Base-by-base conservation (phyloP, 2,113 vertebrate species). In the Cavia aperea region DNA sequence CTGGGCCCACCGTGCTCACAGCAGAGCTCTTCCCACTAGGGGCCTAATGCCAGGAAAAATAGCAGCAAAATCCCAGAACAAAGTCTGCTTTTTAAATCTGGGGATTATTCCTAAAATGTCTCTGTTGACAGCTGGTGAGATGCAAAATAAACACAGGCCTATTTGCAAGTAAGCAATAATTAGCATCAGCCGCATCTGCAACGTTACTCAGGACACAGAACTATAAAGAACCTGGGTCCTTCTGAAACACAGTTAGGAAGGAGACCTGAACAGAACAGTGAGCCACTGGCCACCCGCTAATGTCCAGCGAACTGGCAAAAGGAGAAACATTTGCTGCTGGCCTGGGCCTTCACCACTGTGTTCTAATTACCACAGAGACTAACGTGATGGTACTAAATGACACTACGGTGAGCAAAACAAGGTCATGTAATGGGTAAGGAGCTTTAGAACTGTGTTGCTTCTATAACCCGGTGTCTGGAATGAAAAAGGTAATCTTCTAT, bases 101-200 rank as follows among this genome's bases (percentile, higher is more conserved):
- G 97, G 96, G 95, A 96, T 96, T 92, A 96, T 96, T 98, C 97
- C 97, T 96, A 92, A 96, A 97, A 97, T 96, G 96, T 94, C 97
- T 97, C 96, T 97, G 96, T 96, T 97, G 97, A 95, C 98, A 98
- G 97, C 97, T 98, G 98, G 97, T 39, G 0, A 96, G 96, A 96
- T 94, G 96, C 97, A 97, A 96, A 97, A 97, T 97, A 97, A 97
- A 96, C 97, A 96, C 93, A 97, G 96, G 96, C 96, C 97, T 97
- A 91, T 97, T 98, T 98, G 97, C 97, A 97, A 97, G 97, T 95
- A 93, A 98, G 97, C 96, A 96, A 96, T 96, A 97, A 97, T 98
- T 97, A 97, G 97, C 97, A 97, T 98, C 97, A 97, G 88, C 96
- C 95, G 96, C 98, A 97, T 97, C 97, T 98, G 97, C 91, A 75